Evolutionary conservation across 2,797 vertebrate species (phyloP).

Genomic region (Bucorvus abyssinicus): DNA sequence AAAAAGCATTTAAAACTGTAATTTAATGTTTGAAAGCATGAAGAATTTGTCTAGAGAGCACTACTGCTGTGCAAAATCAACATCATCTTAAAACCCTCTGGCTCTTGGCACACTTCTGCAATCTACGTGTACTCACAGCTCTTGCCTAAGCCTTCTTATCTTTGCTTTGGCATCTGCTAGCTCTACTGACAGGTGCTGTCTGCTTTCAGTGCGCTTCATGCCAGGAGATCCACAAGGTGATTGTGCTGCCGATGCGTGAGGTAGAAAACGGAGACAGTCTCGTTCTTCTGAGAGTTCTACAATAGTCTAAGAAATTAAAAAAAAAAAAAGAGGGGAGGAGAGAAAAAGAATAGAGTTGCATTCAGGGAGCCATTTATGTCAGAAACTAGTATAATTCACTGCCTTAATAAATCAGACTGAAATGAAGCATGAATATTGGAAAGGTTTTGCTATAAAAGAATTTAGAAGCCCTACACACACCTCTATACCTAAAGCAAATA

Average conservation of each 20-base stretch:
- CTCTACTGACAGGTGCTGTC: constrained; percentile 96
- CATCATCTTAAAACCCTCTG: not conserved
- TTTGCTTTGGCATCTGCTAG: constrained; percentile 95
- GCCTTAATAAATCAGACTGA: not conserved
- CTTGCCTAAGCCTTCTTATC: constrained; percentile 92
- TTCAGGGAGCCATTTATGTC: not conserved
- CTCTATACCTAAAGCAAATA: not conserved
- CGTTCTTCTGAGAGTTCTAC: constrained; percentile 93
- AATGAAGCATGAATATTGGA: not conserved
- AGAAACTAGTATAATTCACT: not conserved
- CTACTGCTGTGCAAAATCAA: not conserved
- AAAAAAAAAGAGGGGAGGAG: not conserved
- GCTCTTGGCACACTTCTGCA: not conserved
- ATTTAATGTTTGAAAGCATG: not conserved
- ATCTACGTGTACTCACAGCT: constrained; percentile 85
- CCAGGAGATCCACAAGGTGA: constrained; percentile 91
- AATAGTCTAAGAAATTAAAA: constrained; percentile 80
- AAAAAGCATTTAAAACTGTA: not conserved
- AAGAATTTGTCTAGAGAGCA: not conserved
- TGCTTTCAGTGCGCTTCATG: constrained; percentile 94
- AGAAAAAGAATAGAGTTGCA: too few relatives aligned
- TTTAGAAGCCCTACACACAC: not conserved
- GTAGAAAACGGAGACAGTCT: constrained; percentile 88
- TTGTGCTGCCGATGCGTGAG: constrained; percentile 80
- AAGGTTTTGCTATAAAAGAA: not conserved